A percentile compares a stretch with the other conserved stretches of the same genome.
phyloP scores from a whole-genome alignment of 2,113 vertebrate species.

The Phalacrocorax pelagicus region DNA sequence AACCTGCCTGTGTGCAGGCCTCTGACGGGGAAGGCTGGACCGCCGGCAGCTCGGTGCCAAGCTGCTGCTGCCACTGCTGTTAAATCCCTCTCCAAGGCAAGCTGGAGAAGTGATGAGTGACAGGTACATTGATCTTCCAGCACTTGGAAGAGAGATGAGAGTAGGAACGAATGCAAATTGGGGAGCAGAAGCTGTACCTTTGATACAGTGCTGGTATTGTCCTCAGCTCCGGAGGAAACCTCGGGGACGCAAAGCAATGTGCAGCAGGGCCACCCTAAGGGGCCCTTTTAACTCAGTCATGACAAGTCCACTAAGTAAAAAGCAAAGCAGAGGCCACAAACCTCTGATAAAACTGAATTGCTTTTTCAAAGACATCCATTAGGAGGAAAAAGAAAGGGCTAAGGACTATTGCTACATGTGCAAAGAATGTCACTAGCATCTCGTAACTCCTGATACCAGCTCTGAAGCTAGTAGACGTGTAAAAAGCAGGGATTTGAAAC shows the following conservation, averaged over 20 bases:
- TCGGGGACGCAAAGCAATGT: neutral
- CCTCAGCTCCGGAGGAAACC: fast-evolving
- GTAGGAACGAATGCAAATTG: neutral
- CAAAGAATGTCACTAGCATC: neutral
- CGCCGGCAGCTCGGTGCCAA: fast-evolving
- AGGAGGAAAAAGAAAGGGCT: neutral
- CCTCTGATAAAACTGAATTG: neutral
- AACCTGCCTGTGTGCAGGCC: fast-evolving
- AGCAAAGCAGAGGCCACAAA: neutral
- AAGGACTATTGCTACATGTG: fast-evolving
- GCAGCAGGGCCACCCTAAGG: neutral
- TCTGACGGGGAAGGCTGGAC: fast-evolving
- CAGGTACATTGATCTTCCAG: neutral
- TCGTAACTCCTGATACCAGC: neutral
- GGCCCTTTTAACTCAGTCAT: neutral
- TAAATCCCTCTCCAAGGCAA: fast-evolving
- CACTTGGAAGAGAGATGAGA: neutral
- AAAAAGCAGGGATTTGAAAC: neutral
- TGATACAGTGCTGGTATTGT: fast-evolving
- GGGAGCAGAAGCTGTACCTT: neutral
- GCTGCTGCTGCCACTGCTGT: neutral
- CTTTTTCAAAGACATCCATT: neutral
- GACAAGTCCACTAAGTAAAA: neutral
- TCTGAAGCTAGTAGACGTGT: neutral
- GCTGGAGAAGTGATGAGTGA: neutral